Conservation (phyloP, 53 echinoderm and acorn worm genomes). For the Mesocentrotus franciscanus region DNA sequence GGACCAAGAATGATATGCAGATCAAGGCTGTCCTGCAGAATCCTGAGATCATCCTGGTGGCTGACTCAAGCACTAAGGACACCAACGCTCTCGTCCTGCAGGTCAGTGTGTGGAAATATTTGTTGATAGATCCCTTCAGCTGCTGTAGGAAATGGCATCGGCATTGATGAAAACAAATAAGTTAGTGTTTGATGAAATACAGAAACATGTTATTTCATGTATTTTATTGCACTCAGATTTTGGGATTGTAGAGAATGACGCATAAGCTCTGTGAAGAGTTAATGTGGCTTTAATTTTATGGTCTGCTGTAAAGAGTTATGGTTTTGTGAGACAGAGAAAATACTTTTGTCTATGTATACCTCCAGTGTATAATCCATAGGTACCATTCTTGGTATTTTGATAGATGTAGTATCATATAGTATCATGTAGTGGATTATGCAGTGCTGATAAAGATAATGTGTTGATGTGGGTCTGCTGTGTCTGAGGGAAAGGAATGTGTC, state of each 20-base stretch:
- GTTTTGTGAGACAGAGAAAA: not conserved
- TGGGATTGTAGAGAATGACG: not conserved
- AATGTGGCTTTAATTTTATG: not conserved
- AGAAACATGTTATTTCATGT: not conserved
- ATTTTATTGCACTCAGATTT: not conserved
- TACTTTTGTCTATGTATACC: not conserved
- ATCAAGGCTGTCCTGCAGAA: conserved; percentile 84
- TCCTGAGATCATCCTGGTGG: conserved; percentile 94
- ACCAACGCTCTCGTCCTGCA: conserved; percentile 92
- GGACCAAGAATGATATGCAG: conserved; percentile 73
- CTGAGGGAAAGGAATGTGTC: too few relatives aligned
- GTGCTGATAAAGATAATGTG: not conserved
- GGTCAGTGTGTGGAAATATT: conserved; percentile 61
- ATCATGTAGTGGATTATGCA: not conserved
- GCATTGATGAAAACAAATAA: not conserved
- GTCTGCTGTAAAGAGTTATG: not conserved
- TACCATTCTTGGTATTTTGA: not conserved
- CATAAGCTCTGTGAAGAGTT: not conserved
- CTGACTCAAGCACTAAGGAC: conserved; percentile 84
- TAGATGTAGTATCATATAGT: too few relatives aligned
- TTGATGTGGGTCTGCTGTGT: not conserved
- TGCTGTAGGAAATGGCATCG: not conserved
- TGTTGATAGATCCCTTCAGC: not conserved
- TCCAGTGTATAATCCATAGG: not conserved
- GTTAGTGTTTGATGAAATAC: not conserved